phyloP scores from a whole-genome alignment of 2,113 vertebrate genomes.

The Tetrao urogallus region DNA sequence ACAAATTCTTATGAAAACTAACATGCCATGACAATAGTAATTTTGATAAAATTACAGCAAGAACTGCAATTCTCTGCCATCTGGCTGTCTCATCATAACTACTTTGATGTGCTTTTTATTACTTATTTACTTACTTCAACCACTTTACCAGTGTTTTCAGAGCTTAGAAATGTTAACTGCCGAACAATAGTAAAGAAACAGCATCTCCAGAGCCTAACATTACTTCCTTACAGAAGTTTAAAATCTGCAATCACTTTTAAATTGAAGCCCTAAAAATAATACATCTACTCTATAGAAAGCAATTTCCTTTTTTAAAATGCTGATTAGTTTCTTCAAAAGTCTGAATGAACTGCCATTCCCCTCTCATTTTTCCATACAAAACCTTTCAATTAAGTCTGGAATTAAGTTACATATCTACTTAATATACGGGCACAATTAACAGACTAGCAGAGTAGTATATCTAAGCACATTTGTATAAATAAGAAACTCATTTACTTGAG shows the following conservation, averaged over 20 bases:
- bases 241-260: constrained; percentile 21
- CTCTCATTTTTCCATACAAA: constrained; percentile 10
- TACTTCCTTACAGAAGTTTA: background rate
- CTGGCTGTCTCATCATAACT: constrained; percentile 83
- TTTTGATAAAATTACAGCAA: constrained; percentile 87
- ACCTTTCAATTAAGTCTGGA: constrained; percentile 45
- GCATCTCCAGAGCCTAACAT: constrained; percentile 21
- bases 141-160: constrained; percentile 71
- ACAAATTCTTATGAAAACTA: constrained; percentile 87
- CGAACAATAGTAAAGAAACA: constrained; percentile 53
- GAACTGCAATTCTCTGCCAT: constrained; percentile 82
- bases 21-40: constrained; percentile 88
- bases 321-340: constrained; percentile 17
- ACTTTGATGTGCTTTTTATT: constrained; percentile 83
- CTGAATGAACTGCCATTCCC: background rate
- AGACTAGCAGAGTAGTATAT: background rate
- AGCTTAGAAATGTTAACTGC: constrained; percentile 50
- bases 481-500: constrained; percentile 51
- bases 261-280: constrained; percentile 40
- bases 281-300: background rate
- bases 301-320: constrained; percentile 39
- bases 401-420: constrained; percentile 42
- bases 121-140: constrained; percentile 82
- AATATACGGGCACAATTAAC: background rate
- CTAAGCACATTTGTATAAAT: constrained; percentile 34